Base-by-base conservation (phyloP, 2,113 vertebrate genomes). In the Tetraodon nigroviridis region DNA sequence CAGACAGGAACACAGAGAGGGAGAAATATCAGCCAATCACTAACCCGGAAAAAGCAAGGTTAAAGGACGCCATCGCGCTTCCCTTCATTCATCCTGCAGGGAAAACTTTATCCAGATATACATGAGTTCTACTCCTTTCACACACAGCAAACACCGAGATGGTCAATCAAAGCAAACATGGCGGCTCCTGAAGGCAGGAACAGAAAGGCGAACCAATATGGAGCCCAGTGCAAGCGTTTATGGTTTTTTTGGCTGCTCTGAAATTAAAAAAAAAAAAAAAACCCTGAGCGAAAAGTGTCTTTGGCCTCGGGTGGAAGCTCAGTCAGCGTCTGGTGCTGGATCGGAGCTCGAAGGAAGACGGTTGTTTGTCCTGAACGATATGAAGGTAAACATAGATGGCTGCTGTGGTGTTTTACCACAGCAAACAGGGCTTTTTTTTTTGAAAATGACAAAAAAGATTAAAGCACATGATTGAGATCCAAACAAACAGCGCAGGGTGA, bases 81-180 rank as follows among this genome's bases (percentile, higher is more conserved):
- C 48, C 58, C 52, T 72, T 74, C 58, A 69, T 78, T 78, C 62
- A 68, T 37, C 8, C 32, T 11, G 32, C 32, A 37, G 32, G 12
- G 32, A 12, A 3, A 37, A 37, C 32, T 37, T 37, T 16, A 10
- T 58, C 58, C 48, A 11, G 70, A 69, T 61, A 24, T 32, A 52
- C 32, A 71, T 67, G 53, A 13, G 53, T 68, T 56, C 62, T 2
- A 49, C 11, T 48, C 11, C 40, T 49, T 73, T 62, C 7, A 32
- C 57, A 54, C 16, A 51, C 21, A 58, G 62, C n/a, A 67, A 67
- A 53, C 44, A 7, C 22, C 22, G 50, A 24, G 59, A 60, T 47
- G 52, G 69, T 83, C 69, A 71, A 73, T 84, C 76, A 80, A 72
- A 55, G 21, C 55, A 46, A 64, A 75, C 70, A 64, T 16, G n/a